These are phyloP conservation scores for Trinorchestia longiramus DNA, from an alignment of 1,140 invertebrate genomes.

Conservation along the genomic window DNA sequence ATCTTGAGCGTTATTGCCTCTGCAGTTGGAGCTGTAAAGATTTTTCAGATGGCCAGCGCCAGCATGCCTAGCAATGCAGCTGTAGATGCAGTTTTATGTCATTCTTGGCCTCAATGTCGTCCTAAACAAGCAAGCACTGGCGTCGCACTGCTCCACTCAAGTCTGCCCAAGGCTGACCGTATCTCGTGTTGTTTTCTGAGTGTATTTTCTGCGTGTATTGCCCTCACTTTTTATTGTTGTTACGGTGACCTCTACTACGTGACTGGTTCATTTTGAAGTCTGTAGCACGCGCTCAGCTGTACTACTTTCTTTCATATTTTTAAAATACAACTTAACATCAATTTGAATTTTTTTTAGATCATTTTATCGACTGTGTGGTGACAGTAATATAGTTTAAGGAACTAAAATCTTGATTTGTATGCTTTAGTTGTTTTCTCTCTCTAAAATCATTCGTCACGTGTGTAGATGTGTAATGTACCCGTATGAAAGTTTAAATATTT, in stretches of 20 bases:
- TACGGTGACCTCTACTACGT: not conserved
- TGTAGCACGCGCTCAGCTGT: not conserved
- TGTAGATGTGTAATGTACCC: not conserved
- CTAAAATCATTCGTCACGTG: not conserved
- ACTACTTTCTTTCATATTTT: too few relatives aligned
- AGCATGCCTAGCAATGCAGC: not conserved
- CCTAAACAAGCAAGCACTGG: conserved; percentile 23
- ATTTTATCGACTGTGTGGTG: not conserved
- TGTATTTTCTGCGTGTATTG: not conserved
- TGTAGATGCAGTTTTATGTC: not conserved
- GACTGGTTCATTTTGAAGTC: not conserved
- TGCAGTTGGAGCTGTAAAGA: not conserved
- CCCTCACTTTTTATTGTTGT: not conserved
- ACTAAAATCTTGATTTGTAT: not conserved
- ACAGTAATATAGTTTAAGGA: not conserved
- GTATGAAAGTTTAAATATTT: not conserved
- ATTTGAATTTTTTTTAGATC: too few relatives aligned
- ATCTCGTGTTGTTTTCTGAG: not conserved
- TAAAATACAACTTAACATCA: too few relatives aligned
- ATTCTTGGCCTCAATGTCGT: conserved; percentile 33
- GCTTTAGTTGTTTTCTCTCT: not conserved
- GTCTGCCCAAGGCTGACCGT: not conserved
- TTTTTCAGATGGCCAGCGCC: not conserved
- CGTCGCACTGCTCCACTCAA: conserved; percentile 10
- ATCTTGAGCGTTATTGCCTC: not conserved